Evolutionary conservation across 64 coral and sea anemone species (phyloP), one percentile per base, ranked within the genome.

Genomic region (Dendrophyllia cribrosa): DNA sequence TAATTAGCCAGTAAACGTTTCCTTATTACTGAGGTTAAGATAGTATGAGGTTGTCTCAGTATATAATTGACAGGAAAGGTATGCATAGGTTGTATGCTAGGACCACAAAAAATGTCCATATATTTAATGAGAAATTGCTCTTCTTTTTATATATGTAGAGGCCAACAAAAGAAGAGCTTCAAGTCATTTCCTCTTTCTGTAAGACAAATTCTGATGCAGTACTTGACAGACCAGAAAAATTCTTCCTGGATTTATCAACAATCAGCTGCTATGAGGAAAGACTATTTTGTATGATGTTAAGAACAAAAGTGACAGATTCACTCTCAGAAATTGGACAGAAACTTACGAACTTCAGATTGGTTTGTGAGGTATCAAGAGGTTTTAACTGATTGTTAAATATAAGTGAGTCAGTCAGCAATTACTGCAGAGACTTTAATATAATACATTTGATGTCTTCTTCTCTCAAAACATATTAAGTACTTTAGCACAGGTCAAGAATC

Each of bases 221-320:
- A 49, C 82, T 97, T 46, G 95, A 97, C 70, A 90, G 95, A 59
- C 95, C 95, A 61, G 95, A 97, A 47, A 92, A 89, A 48, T 97
- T 97, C 48, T 88, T 97, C 10, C 66, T 76, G 79, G 93, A 97
- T 66, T 88, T 94, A 6, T 94, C 95, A 21, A 90, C 86, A 68
- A 97, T 97, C 74, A 72, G 76, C 59, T 97, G 95, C 85, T 97
- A 94, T 91, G 95, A 94, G 59, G 95, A 97, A 71, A 88, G 95
- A 14, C 81, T 97, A 44, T 93, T 61, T 55, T 97, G 95, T 76
- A 74, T 97, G 75, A 89, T 97, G 66, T 83, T 89, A 60, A 91
- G 88, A 76, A 90, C 92, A 17, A 79, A 88, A 22, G 92, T 97
- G 6, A 90, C 78, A 19, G 95, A 97, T 59, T 90, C 74, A 13